Base-by-base conservation (phyloP, 2,113 vertebrate genomes). In the Stictonetta naevosa region DNA sequence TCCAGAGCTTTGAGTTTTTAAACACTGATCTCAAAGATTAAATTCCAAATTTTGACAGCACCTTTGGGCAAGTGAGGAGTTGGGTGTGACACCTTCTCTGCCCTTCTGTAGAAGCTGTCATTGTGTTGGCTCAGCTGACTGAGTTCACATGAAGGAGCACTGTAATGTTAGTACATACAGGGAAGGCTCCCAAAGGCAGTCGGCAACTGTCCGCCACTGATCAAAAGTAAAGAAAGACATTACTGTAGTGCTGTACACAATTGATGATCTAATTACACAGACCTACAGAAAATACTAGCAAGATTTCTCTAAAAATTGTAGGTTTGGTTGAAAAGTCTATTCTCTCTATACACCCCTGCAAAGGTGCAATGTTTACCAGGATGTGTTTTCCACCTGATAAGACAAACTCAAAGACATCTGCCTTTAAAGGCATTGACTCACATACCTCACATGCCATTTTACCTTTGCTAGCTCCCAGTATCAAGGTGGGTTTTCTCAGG, bases 21-120 rank as follows among this genome's bases (percentile, higher is more conserved):
- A 90, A 73, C 26, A 67, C 7, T 72, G 86, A 86, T 36, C 60
- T 86, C 67, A 74, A 75, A 92, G 69, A 92, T 50, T 86, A 92
- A 94, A 88, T 82, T 86, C 53, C 48, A 78, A 11, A n/a, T 42
- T 95, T 83, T 88, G 83, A 77, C 93, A 93, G 36, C 50, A 88
- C 34, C 62, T 82, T 77, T 82, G 86, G 69, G 40, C 1, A 34
- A 88, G 26, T n/a, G 42, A 89, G 71, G 71, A 88, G 55, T 64
- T 5, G 29, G 48, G 84, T 62, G 29, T 75, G 83, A 75, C 76
- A 68, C 34, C 15, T 81, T 88, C 79, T 86, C 66, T 75, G 38
- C 21, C 23, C 8, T 88, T 68, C 69, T 64, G 40, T 63, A 53
- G 67, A 74, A 96, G 31, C 18, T 80, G 74, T 77, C 90, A 38